Percentiles rank a stretch among this genome's conserved stretches.
These are phyloP conservation scores for Puma concolor DNA, from an alignment of 2,113 vertebrate species.

Conservation along the genomic window DNA sequence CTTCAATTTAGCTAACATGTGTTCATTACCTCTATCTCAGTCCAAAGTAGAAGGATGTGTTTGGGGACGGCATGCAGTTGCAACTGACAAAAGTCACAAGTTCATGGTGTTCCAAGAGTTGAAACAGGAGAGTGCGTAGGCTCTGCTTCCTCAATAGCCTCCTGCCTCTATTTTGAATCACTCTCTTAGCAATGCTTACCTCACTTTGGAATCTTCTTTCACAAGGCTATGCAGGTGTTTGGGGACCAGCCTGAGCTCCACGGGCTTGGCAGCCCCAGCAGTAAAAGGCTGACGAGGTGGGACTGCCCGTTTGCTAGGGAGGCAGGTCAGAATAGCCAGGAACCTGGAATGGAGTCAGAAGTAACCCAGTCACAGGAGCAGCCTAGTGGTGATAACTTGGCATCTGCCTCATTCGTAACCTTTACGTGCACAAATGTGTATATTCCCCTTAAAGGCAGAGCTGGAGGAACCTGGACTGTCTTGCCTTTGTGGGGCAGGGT, in stretches of 20 bases:
- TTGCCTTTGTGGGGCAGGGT: neutral
- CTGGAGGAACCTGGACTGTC: neutral
- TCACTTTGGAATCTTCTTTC: neutral
- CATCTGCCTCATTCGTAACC: neutral
- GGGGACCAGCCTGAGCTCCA: neutral
- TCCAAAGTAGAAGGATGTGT: neutral
- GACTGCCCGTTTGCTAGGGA: neutral
- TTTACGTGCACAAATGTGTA: neutral
- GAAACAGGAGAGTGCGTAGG: neutral
- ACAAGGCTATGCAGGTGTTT: neutral
- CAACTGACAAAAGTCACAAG: neutral
- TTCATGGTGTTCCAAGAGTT: neutral
- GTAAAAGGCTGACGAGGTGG: neutral
- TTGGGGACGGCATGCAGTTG: neutral
- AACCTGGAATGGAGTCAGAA: neutral
- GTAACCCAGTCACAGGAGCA: neutral
- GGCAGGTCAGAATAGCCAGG: neutral
- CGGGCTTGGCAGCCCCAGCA: neutral
- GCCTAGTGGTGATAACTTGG: neutral
- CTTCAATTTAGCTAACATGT: neutral
- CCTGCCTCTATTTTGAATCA: neutral
- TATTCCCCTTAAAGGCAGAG: neutral
- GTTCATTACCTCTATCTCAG: neutral
- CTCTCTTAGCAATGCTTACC: neutral
- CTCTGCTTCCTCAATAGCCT: neutral